Conservation (phyloP, 2,888 invertebrate species). For the Nephrotoma appendiculata region DNA sequence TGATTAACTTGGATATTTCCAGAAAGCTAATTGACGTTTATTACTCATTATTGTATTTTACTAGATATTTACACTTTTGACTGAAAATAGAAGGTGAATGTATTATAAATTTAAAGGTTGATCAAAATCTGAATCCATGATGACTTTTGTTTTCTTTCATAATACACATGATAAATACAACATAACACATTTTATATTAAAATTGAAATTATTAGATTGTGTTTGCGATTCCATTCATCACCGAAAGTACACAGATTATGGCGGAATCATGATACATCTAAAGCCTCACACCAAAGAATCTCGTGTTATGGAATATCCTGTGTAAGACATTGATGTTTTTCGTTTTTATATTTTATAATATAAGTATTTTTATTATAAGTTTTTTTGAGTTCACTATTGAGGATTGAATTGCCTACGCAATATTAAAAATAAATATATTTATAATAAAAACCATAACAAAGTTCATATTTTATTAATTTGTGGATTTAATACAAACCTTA, state of each 20-base stretch:
- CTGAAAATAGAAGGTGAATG: background rate
- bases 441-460: background rate
- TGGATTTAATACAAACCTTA: constrained; percentile 30
- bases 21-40: background rate
- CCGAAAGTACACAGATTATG: background rate
- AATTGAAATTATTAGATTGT: background rate
- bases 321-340: constrained; percentile 11
- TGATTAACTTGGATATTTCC: background rate
- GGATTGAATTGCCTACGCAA: constrained; percentile 10
- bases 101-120: background rate
- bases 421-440: constrained; percentile 11
- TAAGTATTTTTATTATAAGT: background rate
- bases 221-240: background rate
- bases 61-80: background rate
- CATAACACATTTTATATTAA: background rate
- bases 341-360: constrained; percentile 8
- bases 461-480: background rate
- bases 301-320: background rate
- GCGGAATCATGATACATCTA: constrained; percentile 5
- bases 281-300: constrained; percentile 8
- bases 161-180: background rate
- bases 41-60: background rate
- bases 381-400: constrained; percentile 5
- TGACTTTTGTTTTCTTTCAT: background rate
- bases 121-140: background rate